Evolutionary conservation across 2,888 invertebrate genomes (phyloP).

Genomic region (Drosophila kambysellisi): DNA sequence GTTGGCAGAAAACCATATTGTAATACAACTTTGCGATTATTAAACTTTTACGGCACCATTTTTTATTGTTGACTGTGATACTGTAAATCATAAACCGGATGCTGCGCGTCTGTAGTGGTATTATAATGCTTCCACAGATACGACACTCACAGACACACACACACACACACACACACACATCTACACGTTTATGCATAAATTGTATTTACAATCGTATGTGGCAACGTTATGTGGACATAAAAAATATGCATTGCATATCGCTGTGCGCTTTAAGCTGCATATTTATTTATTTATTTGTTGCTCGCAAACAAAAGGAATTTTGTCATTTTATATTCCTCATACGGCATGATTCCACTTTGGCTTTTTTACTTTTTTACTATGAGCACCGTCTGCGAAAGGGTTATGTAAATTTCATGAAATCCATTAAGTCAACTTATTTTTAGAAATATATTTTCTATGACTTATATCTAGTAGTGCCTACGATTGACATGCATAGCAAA

Average conservation of each 20-base stretch:
- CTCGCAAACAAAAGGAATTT: constrained; percentile 64
- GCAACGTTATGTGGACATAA: constrained; percentile 46
- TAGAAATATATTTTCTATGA: constrained; percentile 23
- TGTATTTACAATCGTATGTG: constrained; percentile 62
- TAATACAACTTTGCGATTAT: constrained; percentile 48
- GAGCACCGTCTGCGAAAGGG: constrained; percentile 15
- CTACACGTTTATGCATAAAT: constrained; percentile 51
- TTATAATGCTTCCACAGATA: constrained; percentile 43
- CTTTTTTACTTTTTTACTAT: constrained; percentile 3
- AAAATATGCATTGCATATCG: constrained; percentile 57
- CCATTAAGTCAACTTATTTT: constrained; percentile 44
- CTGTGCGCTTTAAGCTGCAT: constrained; percentile 60
- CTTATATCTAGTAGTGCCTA: neutral
- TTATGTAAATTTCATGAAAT: constrained; percentile 31
- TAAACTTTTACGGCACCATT: constrained; percentile 41
- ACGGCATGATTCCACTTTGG: constrained; percentile 21
- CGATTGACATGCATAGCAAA: neutral
- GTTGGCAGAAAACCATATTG: constrained; percentile 37
- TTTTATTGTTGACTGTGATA: constrained; percentile 59
- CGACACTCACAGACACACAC: constrained; percentile 18
- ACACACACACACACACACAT: neutral
- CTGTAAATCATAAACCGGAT: constrained; percentile 66
- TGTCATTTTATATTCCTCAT: constrained; percentile 53
- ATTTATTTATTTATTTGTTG: constrained; percentile 73
- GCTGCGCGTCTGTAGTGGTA: constrained; percentile 42